phyloP scores from a whole-genome alignment of 2,797 vertebrate species.

The Hozukius guyotensis region DNA sequence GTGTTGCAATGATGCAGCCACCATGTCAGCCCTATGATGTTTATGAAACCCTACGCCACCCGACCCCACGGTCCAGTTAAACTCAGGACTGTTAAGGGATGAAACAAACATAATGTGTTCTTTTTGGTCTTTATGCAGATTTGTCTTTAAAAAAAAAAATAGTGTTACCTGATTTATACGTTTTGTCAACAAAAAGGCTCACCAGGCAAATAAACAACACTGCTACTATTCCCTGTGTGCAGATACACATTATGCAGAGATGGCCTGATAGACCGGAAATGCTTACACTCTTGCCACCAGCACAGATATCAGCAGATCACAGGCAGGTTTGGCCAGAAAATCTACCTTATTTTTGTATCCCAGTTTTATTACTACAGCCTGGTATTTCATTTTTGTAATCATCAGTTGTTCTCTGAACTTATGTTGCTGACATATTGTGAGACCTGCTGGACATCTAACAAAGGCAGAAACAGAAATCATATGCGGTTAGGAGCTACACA shows the following conservation, averaged over 20 bases:
- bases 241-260: not conserved
- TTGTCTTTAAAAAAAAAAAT: not conserved
- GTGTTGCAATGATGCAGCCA: not conserved
- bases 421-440: not conserved
- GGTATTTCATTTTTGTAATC: not conserved
- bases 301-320: not conserved
- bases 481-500: not conserved
- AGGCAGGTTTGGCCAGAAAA: not conserved
- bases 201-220: not conserved
- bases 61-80: too few species aligned
- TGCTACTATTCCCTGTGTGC: not conserved
- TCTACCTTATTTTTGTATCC: not conserved
- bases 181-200: not conserved
- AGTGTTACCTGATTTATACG: not conserved
- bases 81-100: not conserved
- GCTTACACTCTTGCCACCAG: not conserved
- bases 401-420: not conserved
- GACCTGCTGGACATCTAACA: not conserved
- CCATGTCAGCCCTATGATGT: too few species aligned
- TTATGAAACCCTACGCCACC: not conserved
- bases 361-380: not conserved
- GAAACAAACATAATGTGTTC: not conserved
- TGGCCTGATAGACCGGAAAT: slow-evolving; percentile 6
- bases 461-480: not conserved
- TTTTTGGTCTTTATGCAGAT: not conserved